phyloP scores from a whole-genome alignment of 1,140 invertebrate genomes.

The Hycleus phaleratus region DNA sequence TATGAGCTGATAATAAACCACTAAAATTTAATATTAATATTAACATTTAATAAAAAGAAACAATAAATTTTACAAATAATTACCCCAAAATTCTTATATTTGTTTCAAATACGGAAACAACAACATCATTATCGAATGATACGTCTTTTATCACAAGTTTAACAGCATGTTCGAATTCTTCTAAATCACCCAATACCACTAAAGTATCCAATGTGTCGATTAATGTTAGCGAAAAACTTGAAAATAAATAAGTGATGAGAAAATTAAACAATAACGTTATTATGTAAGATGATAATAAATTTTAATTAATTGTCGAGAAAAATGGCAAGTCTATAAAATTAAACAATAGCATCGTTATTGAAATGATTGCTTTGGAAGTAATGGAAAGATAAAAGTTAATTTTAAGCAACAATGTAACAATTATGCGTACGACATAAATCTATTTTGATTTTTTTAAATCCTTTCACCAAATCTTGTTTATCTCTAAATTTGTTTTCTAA shows the following conservation, averaged over 20 bases:
- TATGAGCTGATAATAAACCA: conserved; percentile 87
- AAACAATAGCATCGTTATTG: too few species aligned
- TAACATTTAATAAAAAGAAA: conserved; percentile 10
- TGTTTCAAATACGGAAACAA: conserved; percentile 97
- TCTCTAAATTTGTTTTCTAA: too few species aligned
- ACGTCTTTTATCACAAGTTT: conserved; percentile 80
- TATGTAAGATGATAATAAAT: too few species aligned
- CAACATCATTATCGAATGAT: conserved; percentile 86
- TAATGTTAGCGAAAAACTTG: conserved; percentile 91
- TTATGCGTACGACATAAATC: too few species aligned
- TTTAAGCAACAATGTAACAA: too few species aligned
- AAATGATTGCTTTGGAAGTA: too few species aligned
- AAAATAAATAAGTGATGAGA: conserved; percentile 39
- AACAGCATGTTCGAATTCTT: conserved; percentile 90
- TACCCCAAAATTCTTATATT: conserved; percentile 95
- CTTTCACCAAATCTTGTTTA: too few species aligned
- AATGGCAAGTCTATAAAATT: too few species aligned
- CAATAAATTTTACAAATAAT: conserved; percentile 27
- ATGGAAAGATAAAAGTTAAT: too few species aligned
- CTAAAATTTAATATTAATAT: conserved; percentile 45
- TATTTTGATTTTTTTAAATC: too few species aligned
- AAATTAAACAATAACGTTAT: neutral
- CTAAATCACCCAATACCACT: conserved; percentile 83
- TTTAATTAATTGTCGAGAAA: too few species aligned
- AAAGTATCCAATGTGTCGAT: conserved; percentile 93